Base-by-base conservation (phyloP, 2,113 vertebrate species). In the Rattus norvegicus region DNA sequence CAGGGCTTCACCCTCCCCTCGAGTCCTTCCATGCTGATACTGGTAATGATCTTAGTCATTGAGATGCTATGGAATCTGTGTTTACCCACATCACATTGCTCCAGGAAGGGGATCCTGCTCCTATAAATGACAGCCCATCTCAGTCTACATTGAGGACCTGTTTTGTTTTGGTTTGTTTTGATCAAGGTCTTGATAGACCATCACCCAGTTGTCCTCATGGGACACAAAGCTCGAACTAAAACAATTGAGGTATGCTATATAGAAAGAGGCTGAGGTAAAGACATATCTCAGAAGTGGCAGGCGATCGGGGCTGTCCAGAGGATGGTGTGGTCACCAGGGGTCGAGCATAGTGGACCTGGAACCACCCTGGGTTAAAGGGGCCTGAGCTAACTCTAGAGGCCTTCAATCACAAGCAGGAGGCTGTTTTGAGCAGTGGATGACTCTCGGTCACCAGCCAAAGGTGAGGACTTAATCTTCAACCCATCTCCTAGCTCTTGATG, bases 61-160 rank as follows among this genome's bases (percentile, higher is more conserved):
- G 0, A 36, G 63, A 77, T 28, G 17, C 73, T 7, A 3, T 24
- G 3, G 9, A 0, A 6, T 43, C 75, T 2, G 0, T 7, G 70
- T 63, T 12, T 20, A 7, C 7, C 76, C 49, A 26, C 0, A 10
- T 24, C 9, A 36, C 19, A 0, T 11, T 22, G 33, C 65, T 7
- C 22, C 13, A 13, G 52, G 9, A 4, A 19, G 19, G 30, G 56
- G 4, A 63, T 65, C 8, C 33, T n/a, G 39, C 28, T 56, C 36
- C 43, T 14, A 12, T 1, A 72, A 49, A 30, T 43, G 72, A 24
- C 47, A 17, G 16, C 11, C 43, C 33, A 52, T 0, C 75, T 47
- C 5, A 19, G 11, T 3, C 19, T 19, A 14, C 7, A 1, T 5
- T 2, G 49, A 43, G 28, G 7, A 17, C n/a, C 73, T 65, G 20